A percentile compares a stretch with the other conserved stretches of the same genome.
These are phyloP conservation scores for Lasaia peninsularis DNA, from an alignment of 1,140 invertebrate species.

Conservation along the genomic window DNA sequence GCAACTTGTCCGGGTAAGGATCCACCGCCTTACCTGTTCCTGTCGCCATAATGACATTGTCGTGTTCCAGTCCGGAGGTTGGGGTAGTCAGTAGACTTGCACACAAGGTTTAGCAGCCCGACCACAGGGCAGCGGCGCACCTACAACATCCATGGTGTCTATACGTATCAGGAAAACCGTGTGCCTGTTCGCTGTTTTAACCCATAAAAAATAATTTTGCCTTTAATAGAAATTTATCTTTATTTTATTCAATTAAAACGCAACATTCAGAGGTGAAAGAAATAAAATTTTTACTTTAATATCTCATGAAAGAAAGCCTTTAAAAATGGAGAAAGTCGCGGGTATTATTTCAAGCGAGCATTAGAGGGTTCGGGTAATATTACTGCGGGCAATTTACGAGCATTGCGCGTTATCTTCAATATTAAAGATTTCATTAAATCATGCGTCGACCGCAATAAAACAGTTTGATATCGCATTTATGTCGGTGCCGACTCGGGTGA, in stretches of 20 bases:
- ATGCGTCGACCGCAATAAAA: conserved; percentile 65
- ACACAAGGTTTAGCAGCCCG: too few relatives aligned
- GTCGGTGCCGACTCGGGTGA: conserved; percentile 52
- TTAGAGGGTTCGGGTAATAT: conserved; percentile 44
- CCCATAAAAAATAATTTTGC: background rate
- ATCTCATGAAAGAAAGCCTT: conserved; percentile 30
- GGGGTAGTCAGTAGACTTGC: too few relatives aligned
- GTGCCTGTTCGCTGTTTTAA: too few relatives aligned
- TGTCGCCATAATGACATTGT: too few relatives aligned
- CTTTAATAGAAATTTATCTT: conserved; percentile 25
- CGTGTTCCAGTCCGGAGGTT: too few relatives aligned
- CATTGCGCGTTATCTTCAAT: conserved; percentile 54
- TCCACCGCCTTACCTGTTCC: too few relatives aligned
- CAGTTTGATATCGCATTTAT: conserved; percentile 71
- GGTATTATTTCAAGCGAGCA: conserved; percentile 51
- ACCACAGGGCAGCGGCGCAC: too few relatives aligned
- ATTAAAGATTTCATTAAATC: conserved; percentile 76
- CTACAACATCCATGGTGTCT: too few relatives aligned
- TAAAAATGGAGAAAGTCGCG: conserved; percentile 37
- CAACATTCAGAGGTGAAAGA: conserved; percentile 12
- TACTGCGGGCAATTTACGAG: conserved; percentile 58
- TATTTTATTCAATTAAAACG: conserved; percentile 29
- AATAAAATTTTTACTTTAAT: conserved; percentile 39
- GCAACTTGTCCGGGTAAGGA: too few relatives aligned
- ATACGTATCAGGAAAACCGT: too few relatives aligned